These are phyloP conservation scores for Diphyllodes magnificus DNA, from an alignment of 2,113 vertebrate genomes.

Conservation along the genomic window DNA sequence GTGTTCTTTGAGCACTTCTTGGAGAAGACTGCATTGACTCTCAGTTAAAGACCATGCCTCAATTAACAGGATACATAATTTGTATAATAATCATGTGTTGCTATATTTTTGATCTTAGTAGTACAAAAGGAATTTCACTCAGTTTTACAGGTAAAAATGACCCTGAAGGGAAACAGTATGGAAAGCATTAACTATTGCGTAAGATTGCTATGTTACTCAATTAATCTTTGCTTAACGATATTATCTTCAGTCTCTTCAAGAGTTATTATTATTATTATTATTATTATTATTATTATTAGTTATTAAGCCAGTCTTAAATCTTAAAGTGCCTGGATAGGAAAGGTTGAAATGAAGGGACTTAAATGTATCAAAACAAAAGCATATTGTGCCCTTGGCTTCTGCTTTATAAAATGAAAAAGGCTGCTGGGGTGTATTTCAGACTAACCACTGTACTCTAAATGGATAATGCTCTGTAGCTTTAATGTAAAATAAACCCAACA, in stretches of 20 bases:
- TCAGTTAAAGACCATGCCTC: not conserved
- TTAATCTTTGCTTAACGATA: not conserved
- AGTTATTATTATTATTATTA: accelerated
- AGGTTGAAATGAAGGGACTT: not conserved
- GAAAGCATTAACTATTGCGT: not conserved
- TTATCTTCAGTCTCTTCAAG: not conserved
- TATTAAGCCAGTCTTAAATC: not conserved
- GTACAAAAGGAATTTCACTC: not conserved
- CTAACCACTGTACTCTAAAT: not conserved
- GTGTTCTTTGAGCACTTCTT: not conserved
- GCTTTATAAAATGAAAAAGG: not conserved
- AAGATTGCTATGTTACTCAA: not conserved
- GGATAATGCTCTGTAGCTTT: not conserved
- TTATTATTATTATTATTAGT: not conserved
- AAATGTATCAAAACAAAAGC: not conserved
- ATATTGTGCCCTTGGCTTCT: not conserved
- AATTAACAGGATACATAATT: not conserved
- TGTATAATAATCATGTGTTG: not conserved
- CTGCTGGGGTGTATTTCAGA: not conserved
- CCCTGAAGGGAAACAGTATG: not conserved
- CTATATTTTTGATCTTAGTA: not conserved
- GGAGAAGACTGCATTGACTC: not conserved
- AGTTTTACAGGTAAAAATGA: not conserved
- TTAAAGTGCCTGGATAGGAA: not conserved
- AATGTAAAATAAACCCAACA: slow-evolving; percentile 16